A percentile compares a stretch with the other conserved stretches of the same genome.
phyloP scores from a whole-genome alignment of 2,797 vertebrate species.

The Tinamus major region DNA sequence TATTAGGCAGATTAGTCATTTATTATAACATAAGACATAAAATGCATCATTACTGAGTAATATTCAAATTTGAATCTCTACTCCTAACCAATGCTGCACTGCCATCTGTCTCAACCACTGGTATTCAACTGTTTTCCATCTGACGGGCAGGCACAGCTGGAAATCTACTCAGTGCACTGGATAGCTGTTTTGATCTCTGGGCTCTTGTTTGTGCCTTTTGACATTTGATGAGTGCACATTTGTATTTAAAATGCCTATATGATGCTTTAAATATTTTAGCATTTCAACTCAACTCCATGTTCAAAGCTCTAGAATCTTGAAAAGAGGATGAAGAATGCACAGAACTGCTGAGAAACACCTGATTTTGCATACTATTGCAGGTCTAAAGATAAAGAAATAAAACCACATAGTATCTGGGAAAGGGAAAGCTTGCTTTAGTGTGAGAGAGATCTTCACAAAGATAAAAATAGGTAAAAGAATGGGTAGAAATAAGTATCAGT shows the following conservation, averaged over 20 bases:
- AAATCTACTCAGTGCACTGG: background rate
- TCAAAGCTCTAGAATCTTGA: background rate
- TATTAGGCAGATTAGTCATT: conserved; percentile 17
- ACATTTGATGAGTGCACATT: background rate
- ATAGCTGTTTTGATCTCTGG: background rate
- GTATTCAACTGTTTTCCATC: background rate
- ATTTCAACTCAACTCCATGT: background rate
- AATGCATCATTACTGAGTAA: background rate
- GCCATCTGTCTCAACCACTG: conserved; percentile 35
- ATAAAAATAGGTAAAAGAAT: background rate
- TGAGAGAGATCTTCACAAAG: background rate
- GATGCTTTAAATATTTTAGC: background rate
- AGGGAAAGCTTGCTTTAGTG: background rate
- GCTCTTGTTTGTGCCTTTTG: background rate
- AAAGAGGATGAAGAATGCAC: background rate
- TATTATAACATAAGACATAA: background rate
- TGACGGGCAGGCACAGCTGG: background rate
- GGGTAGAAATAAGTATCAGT: background rate
- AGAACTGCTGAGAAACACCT: background rate
- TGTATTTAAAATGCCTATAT: background rate
- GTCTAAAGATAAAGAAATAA: background rate
- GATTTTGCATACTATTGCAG: background rate
- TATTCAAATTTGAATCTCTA: background rate
- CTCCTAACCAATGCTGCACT: conserved; percentile 5
- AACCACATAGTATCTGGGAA: background rate